phyloP scores from a whole-genome alignment of 1,140 invertebrate genomes.

The Lasaia peninsularis region DNA sequence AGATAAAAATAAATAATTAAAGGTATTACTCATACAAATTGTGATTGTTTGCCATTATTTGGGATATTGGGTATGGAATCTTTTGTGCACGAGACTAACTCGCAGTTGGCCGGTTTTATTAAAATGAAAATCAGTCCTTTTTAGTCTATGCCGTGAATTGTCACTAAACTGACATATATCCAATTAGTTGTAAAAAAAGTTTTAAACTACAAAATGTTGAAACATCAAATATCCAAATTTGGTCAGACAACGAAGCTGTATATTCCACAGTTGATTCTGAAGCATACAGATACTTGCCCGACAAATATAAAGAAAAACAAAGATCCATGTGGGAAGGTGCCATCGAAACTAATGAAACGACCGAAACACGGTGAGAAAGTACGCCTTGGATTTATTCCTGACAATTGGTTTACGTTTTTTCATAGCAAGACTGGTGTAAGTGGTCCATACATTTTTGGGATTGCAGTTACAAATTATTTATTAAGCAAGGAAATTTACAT shows the following conservation, averaged over 20 bases:
- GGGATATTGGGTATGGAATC: too few relatives aligned
- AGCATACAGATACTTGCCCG: constrained; percentile 26
- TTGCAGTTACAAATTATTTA: constrained; percentile 86
- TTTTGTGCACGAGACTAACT: too few relatives aligned
- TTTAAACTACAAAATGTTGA: background rate
- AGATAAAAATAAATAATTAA: too few relatives aligned
- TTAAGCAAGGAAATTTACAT: constrained; percentile 95
- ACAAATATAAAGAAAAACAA: constrained; percentile 4
- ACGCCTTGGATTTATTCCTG: constrained; percentile 50
- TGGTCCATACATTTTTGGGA: constrained; percentile 90
- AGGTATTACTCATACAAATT: too few relatives aligned
- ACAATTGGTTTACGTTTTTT: constrained; percentile 87
- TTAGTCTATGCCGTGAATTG: too few relatives aligned
- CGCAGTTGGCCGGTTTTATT: too few relatives aligned
- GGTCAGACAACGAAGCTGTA: background rate
- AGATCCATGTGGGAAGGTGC: background rate
- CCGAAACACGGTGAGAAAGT: constrained; percentile 32
- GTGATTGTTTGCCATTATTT: too few relatives aligned
- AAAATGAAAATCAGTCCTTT: too few relatives aligned
- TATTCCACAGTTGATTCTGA: constrained; percentile 18
- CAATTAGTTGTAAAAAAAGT: background rate
- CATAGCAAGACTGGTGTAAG: constrained; percentile 95
- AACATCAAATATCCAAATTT: background rate
- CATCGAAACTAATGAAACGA: constrained; percentile 30
- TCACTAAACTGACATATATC: too few relatives aligned